phyloP scores from a whole-genome alignment of 2,888 invertebrate genomes.

The Zonitis immaculata region DNA sequence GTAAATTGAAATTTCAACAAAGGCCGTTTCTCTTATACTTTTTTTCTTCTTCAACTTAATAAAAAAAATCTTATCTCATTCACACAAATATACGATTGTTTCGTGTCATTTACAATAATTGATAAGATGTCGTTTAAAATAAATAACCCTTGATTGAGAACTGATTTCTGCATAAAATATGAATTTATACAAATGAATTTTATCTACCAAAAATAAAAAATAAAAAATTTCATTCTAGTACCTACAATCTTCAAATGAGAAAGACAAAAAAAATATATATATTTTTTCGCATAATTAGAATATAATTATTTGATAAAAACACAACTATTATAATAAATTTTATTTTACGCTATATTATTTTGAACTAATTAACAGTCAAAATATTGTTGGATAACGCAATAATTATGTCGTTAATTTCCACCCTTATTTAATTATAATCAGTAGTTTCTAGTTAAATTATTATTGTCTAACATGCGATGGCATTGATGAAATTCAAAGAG shows the following conservation, averaged over 20 bases:
- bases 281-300: not conserved
- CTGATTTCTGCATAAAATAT: not conserved
- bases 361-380: constrained; percentile 1
- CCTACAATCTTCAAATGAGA: too few relatives aligned
- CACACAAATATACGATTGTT: too few relatives aligned
- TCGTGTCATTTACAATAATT: too few relatives aligned
- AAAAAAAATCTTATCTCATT: too few relatives aligned
- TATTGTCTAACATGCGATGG: constrained; percentile 10
- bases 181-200: not conserved
- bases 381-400: constrained; percentile 12
- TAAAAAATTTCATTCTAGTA: not conserved
- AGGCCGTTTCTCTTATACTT: not conserved
- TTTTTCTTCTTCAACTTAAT: too few relatives aligned
- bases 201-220: too few relatives aligned
- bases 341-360: not conserved
- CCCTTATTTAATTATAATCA: constrained; percentile 10
- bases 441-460: constrained; percentile 11
- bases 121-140: too few relatives aligned
- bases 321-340: not conserved
- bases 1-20: not conserved
- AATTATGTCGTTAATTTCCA: constrained; percentile 15
- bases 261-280: not conserved
- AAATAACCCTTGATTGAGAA: too few relatives aligned
- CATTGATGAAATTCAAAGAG: not conserved
- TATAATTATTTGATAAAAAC: not conserved